A percentile compares a stretch with the other conserved stretches of the same genome.
Evolutionary conservation across 2,888 invertebrate genomes (phyloP).

Genomic region (Nymphalis c-album): DNA sequence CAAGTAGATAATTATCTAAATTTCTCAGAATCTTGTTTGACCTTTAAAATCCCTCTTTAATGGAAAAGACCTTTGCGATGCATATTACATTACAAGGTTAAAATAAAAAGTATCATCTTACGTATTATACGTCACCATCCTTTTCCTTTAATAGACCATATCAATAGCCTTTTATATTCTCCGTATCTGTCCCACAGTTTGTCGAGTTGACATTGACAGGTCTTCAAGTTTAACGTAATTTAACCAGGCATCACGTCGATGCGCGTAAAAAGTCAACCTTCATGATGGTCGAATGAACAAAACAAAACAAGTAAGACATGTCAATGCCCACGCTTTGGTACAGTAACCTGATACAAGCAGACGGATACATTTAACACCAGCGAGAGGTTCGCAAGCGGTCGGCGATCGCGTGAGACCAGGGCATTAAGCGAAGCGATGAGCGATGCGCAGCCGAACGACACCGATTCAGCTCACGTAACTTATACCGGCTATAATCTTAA

Average conservation of each 20-base stretch:
- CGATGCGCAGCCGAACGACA: constrained; percentile 46
- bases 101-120: constrained; percentile 23
- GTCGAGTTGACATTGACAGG: constrained; percentile 65
- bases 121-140: constrained; percentile 29
- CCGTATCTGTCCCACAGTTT: constrained; percentile 48
- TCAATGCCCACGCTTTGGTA: constrained; percentile 80
- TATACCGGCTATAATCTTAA: constrained; percentile 56
- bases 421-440: constrained; percentile 55
- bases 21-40: constrained; percentile 14
- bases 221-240: constrained; percentile 65
- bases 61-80: constrained; percentile 19
- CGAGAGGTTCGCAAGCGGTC: constrained; percentile 57
- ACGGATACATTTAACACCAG: constrained; percentile 78
- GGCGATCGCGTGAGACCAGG: constrained; percentile 46
- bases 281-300: constrained; percentile 72
- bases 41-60: constrained; percentile 18
- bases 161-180: constrained; percentile 39
- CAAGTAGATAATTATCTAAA: constrained; percentile 6
- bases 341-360: constrained; percentile 77
- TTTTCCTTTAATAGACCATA: constrained; percentile 33
- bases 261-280: constrained; percentile 77
- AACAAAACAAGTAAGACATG: constrained; percentile 79
- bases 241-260: constrained; percentile 70
- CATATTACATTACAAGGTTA: constrained; percentile 18
- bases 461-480: constrained; percentile 58